Conservation (phyloP, 2,797 vertebrate species). For the Gila robusta region DNA sequence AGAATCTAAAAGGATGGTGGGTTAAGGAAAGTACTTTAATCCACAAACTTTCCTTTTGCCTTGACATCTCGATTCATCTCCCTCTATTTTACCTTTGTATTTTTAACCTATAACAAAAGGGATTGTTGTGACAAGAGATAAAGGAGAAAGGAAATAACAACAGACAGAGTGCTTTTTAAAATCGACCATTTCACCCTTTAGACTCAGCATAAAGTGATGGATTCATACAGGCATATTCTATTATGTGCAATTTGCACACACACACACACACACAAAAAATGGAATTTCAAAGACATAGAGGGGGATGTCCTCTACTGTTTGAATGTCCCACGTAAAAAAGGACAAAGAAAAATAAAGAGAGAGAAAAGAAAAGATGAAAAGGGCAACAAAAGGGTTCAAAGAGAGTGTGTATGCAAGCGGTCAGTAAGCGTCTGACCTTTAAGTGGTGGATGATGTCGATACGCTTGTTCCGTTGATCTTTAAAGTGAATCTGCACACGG, state of each 20-base stretch:
- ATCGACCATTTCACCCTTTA: constrained; percentile 12
- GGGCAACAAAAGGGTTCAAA: background rate
- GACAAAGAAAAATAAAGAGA: background rate
- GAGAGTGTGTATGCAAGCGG: background rate
- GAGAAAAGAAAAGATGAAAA: constrained; percentile 10
- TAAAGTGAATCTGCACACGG: constrained; percentile 98
- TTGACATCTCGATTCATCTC: constrained; percentile 5
- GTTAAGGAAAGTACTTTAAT: background rate
- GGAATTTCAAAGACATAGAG: background rate
- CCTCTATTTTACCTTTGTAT: constrained; percentile 6
- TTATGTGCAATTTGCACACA: background rate
- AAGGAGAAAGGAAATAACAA: background rate
- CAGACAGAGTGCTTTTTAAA: constrained; percentile 4
- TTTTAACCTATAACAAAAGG: constrained; percentile 19
- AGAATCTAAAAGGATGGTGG: background rate
- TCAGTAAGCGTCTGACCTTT: constrained; percentile 83
- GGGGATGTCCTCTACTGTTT: background rate
- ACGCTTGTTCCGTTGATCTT: constrained; percentile 97
- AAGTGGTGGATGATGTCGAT: constrained; percentile 99
- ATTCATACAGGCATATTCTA: background rate
- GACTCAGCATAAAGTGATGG: background rate
- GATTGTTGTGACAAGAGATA: background rate
- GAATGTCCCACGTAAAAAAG: background rate
- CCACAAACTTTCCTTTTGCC: background rate
- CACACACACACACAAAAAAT: background rate